phyloP scores from a whole-genome alignment of 2,888 invertebrate genomes.

The Keiferia lycopersicella region DNA sequence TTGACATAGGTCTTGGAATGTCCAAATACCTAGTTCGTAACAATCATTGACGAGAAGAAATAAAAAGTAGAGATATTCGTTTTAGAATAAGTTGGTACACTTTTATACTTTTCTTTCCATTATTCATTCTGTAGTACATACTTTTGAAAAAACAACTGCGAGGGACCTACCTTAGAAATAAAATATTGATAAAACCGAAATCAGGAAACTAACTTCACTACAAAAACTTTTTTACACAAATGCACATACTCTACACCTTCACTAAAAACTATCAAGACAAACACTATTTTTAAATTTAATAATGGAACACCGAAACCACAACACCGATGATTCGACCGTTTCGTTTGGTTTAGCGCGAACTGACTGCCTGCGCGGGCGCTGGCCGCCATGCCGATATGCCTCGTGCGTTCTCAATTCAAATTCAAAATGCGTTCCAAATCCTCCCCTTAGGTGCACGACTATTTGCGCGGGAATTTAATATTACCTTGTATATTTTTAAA shows the following conservation, averaged over 20 bases:
- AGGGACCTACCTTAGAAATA: too few relatives aligned
- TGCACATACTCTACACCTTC: neutral
- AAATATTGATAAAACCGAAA: too few relatives aligned
- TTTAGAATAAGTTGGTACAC: too few relatives aligned
- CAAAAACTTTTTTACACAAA: neutral
- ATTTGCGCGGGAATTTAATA: neutral
- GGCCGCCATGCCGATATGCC: slow-evolving; percentile 15
- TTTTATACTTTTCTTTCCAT: too few relatives aligned
- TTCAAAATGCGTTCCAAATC: slow-evolving; percentile 23
- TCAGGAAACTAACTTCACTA: neutral
- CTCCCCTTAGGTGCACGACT: slow-evolving; percentile 16
- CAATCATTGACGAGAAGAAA: too few relatives aligned
- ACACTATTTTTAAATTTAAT: slow-evolving; percentile 2
- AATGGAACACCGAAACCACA: slow-evolving; percentile 14
- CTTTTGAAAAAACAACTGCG: too few relatives aligned
- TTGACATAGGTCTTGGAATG: too few relatives aligned
- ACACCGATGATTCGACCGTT: slow-evolving; percentile 22
- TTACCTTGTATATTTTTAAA: too few relatives aligned
- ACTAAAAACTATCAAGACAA: neutral
- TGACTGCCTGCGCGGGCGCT: slow-evolving; percentile 25
- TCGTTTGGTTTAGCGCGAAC: slow-evolving; percentile 31
- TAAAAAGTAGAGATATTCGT: too few relatives aligned
- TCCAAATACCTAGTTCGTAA: too few relatives aligned
- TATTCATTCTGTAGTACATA: too few relatives aligned
- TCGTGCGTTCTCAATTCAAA: slow-evolving; percentile 19